Conservation (phyloP, 2,113 vertebrate genomes). For the Triplophysa siluroides region DNA sequence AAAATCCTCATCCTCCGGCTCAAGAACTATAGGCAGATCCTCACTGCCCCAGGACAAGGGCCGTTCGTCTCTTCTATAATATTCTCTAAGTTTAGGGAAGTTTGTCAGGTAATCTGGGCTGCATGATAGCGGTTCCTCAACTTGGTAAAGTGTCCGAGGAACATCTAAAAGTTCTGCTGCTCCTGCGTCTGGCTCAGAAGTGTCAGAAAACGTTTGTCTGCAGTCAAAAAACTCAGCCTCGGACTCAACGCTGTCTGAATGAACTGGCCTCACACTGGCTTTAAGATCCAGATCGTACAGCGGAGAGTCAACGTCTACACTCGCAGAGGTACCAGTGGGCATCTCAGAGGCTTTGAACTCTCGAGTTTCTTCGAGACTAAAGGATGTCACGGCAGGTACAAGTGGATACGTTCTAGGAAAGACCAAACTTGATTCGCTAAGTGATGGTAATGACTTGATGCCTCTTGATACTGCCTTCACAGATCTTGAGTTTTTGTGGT, state of each 20-base stretch:
- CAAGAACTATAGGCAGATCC: constrained; percentile 77
- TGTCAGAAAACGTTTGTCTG: constrained; percentile 65
- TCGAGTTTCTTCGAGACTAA: not conserved
- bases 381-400: not conserved
- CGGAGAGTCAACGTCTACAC: constrained; percentile 12
- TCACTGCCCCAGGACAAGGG: constrained; percentile 62
- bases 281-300: constrained; percentile 22
- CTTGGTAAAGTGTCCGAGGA: constrained; percentile 45
- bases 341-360: constrained; percentile 33
- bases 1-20: constrained; percentile 74
- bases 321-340: not conserved
- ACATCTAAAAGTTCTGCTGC: constrained; percentile 27
- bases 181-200: constrained; percentile 59
- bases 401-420: not conserved
- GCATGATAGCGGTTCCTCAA: constrained; percentile 63
- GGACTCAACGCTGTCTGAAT: constrained; percentile 62
- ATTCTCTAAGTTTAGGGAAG: constrained; percentile 16
- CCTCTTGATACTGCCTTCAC: constrained; percentile 53
- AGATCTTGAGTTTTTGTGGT: constrained; percentile 58
- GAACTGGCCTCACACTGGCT: constrained; percentile 15
- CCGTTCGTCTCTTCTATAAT: constrained; percentile 50
- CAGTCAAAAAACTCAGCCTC: constrained; percentile 74
- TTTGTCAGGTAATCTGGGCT: constrained; percentile 47
- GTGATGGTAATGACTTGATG: constrained; percentile 30
- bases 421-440: not conserved